Conservation (phyloP, 2,113 vertebrate genomes). For the Meriones unguiculatus region DNA sequence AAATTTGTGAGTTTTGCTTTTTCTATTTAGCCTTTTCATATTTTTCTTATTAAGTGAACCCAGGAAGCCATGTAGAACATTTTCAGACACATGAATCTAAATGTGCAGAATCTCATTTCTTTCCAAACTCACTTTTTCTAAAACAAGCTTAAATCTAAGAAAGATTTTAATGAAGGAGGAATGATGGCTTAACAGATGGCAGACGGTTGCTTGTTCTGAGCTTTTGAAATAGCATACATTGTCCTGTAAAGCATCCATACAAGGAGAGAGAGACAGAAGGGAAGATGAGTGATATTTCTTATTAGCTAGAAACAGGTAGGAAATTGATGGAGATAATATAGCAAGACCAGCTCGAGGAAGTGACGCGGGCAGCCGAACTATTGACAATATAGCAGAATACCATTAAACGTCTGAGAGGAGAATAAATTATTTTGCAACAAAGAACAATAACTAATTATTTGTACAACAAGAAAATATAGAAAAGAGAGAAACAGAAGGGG, state of each 20-base stretch:
- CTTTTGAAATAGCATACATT: constrained; percentile 76
- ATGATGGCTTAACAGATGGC: constrained; percentile 77
- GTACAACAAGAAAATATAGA: constrained; percentile 40
- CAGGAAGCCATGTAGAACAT: constrained; percentile 21
- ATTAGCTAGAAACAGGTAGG: constrained; percentile 60
- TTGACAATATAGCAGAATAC: not conserved
- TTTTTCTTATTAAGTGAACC: constrained; percentile 40
- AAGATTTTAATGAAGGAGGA: constrained; percentile 74
- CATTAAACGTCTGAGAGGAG: not conserved
- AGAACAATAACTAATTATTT: constrained; percentile 12
- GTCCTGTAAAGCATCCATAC: constrained; percentile 67
- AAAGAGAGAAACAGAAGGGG: not conserved
- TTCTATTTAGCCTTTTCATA: not conserved
- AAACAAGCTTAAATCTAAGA: constrained; percentile 60
- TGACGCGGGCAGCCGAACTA: not conserved
- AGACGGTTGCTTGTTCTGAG: constrained; percentile 69
- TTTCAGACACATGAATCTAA: constrained; percentile 47
- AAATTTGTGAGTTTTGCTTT: not conserved
- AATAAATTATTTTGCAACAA: constrained; percentile 10
- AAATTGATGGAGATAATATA: constrained; percentile 26
- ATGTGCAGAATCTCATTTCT: constrained; percentile 31
- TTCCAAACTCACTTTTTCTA: constrained; percentile 61
- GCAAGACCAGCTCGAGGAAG: not conserved
- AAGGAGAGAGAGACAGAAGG: constrained; percentile 70
- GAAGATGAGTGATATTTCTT: constrained; percentile 53